Percentiles rank a stretch among this genome's conserved stretches.
Conservation (phyloP, 2,113 vertebrate genomes). For the Steatornis caripensis region DNA sequence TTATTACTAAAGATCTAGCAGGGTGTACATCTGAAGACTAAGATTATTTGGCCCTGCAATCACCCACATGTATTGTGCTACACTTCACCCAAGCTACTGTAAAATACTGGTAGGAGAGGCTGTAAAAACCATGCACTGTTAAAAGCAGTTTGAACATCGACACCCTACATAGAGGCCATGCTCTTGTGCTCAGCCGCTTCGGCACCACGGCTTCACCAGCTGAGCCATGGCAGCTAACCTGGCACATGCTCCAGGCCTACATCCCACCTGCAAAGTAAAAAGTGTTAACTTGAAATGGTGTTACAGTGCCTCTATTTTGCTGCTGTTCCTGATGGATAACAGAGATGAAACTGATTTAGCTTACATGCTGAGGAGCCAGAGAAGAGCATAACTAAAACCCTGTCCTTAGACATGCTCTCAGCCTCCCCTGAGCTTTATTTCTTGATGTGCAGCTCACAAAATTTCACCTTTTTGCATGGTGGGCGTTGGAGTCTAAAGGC, state of each 20-base stretch:
- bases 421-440: neutral
- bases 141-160: neutral
- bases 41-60: neutral
- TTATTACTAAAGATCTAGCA: neutral
- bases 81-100: neutral
- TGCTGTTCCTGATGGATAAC: neutral
- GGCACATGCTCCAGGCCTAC: neutral
- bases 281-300: neutral
- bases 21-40: neutral
- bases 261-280: neutral
- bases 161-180: no score
- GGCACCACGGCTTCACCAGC: neutral
- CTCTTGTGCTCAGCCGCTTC: neutral
- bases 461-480: neutral
- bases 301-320: neutral
- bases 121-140: neutral
- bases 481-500: neutral
- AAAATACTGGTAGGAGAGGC: neutral
- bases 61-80: neutral
- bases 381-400: neutral
- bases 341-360: neutral
- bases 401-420: neutral
- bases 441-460: neutral
- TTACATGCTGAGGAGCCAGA: neutral
- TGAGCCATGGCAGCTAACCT: neutral